Conservation (phyloP, 1,140 invertebrate species). For the Eurosta solidaginis region DNA sequence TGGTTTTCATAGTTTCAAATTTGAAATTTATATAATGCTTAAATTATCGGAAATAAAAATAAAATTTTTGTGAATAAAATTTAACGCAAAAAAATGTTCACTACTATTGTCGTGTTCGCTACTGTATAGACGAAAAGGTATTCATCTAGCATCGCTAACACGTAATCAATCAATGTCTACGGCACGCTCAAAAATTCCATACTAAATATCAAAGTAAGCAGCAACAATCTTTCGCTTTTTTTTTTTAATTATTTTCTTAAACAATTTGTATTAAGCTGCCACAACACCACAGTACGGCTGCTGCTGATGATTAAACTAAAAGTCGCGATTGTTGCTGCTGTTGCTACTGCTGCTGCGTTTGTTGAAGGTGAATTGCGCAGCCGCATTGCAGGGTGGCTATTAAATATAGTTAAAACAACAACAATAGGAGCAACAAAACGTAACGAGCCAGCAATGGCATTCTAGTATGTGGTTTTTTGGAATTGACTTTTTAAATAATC, state of each 20-base stretch:
- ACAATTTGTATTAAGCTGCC: neutral
- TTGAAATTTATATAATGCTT: too few species aligned
- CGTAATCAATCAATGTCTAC: conserved; percentile 25
- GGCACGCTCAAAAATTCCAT: neutral
- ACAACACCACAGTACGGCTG: neutral
- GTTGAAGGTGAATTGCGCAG: neutral
- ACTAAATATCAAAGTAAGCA: neutral
- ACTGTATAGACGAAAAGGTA: neutral
- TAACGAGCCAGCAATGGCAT: neutral
- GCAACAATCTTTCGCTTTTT: neutral
- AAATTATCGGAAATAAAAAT: too few species aligned
- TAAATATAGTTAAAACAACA: neutral
- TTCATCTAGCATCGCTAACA: conserved; percentile 10
- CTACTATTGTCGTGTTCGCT: too few species aligned
- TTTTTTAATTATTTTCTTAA: neutral
- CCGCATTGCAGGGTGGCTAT: neutral
- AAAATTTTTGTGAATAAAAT: too few species aligned
- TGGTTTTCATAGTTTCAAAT: too few species aligned
- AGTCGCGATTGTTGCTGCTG: neutral
- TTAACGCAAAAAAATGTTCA: too few species aligned
- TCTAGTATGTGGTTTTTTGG: neutral
- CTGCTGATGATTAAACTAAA: neutral
- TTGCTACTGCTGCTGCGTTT: neutral
- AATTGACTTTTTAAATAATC: neutral
- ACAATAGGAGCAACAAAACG: neutral